Percentiles rank a stretch among this genome's conserved stretches.
Evolutionary conservation across 2,888 invertebrate species (phyloP).

Genomic region (Leucozona laternaria): DNA sequence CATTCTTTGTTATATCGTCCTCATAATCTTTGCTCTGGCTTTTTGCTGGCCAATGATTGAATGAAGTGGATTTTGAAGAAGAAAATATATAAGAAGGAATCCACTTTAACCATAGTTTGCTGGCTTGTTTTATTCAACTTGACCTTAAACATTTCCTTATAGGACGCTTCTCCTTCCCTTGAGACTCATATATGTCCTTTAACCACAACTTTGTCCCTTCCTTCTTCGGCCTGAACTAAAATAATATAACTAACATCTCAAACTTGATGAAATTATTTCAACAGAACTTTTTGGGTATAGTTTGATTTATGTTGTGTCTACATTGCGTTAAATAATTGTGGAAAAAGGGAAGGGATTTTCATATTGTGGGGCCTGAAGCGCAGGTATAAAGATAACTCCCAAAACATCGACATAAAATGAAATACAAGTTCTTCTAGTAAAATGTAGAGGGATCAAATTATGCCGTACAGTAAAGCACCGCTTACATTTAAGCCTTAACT

Average conservation of each 20-base stretch:
- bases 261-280: conserved; percentile 68
- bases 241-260: conserved; percentile 48
- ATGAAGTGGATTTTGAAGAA: conserved; percentile 51
- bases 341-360: not conserved
- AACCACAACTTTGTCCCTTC: conserved; percentile 31
- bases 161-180: not conserved
- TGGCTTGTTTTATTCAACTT: conserved; percentile 49
- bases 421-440: too few species aligned
- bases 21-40: not conserved
- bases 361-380: not conserved
- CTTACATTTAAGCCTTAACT: too few species aligned
- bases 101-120: conserved; percentile 33
- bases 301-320: conserved; percentile 58
- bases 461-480: too few species aligned
- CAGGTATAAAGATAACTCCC: too few species aligned
- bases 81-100: conserved; percentile 13
- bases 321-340: not conserved
- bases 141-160: conserved; percentile 43
- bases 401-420: too few species aligned
- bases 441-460: too few species aligned
- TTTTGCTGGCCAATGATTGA: conserved; percentile 55
- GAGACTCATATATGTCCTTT: conserved; percentile 30
- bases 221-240: conserved; percentile 12
- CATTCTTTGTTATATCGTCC: conserved; percentile 33
- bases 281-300: conserved; percentile 50